A percentile compares a stretch with the other conserved stretches of the same genome.
Conservation (phyloP, 2,113 vertebrate species). For the Tupaia chinensis region DNA sequence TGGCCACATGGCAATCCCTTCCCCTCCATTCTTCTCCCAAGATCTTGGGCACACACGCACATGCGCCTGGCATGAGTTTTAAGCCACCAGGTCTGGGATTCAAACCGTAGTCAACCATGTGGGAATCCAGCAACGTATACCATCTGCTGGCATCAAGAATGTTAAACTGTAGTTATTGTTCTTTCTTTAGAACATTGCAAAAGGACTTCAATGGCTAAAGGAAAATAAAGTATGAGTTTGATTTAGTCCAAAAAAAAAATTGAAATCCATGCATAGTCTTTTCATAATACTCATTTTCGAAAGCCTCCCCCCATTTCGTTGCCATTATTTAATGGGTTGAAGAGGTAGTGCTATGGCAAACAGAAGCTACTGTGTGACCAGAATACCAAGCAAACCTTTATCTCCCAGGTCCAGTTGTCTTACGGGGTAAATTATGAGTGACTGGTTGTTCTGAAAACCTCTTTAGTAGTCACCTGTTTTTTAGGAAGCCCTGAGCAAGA, state of each 20-base stretch:
- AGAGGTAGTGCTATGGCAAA: background rate
- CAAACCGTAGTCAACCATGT: no score
- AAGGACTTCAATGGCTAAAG: no score
- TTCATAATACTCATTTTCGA: no score
- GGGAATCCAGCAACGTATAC: no score
- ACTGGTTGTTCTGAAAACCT: background rate
- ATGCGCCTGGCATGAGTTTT: no score
- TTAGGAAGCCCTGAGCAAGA: conserved; percentile 95
- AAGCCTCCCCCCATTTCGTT: background rate
- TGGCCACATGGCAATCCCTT: no score
- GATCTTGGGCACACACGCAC: no score
- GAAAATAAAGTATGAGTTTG: no score
- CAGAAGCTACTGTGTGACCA: background rate
- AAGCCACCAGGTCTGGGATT: no score
- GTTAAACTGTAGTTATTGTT: background rate
- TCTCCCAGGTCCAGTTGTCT: background rate
- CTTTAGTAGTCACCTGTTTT: conserved; percentile 39
- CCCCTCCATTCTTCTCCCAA: no score
- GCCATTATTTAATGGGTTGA: background rate
- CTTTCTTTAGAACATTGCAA: background rate
- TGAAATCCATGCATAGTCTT: no score
- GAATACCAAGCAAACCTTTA: background rate
- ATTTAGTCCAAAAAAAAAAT: no score
- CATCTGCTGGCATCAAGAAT: background rate
- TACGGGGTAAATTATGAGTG: background rate